Evolutionary conservation across 2,113 vertebrate species (phyloP).

Genomic region (Condylura cristata): DNA sequence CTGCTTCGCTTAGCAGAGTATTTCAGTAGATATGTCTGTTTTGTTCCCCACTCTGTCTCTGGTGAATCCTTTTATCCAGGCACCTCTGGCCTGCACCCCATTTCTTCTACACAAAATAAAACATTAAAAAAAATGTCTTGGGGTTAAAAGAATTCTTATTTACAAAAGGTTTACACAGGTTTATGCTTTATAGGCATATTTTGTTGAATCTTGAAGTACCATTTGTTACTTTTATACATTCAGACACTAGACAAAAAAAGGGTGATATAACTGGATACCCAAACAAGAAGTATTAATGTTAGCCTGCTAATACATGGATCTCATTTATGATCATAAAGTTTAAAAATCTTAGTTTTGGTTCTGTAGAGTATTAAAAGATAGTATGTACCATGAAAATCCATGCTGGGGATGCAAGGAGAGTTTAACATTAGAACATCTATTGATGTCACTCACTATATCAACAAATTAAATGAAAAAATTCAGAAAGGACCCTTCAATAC

Average conservation of each 20-base stretch:
- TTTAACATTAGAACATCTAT: background rate
- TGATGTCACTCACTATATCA: background rate
- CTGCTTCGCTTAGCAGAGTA: too few species aligned
- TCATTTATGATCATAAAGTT: background rate
- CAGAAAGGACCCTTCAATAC: background rate
- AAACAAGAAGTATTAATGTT: background rate
- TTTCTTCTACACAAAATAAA: too few species aligned
- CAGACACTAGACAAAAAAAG: too few species aligned
- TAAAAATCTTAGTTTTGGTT: slow-evolving; percentile 14
- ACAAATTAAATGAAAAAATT: background rate
- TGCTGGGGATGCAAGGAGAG: background rate
- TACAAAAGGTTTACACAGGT: background rate
- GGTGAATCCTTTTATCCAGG: too few species aligned
- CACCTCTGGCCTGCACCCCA: too few species aligned
- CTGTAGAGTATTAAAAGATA: background rate
- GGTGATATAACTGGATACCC: background rate
- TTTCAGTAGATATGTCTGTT: too few species aligned
- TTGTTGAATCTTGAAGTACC: background rate
- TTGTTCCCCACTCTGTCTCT: too few species aligned
- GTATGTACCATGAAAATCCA: background rate
- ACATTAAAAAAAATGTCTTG: too few species aligned
- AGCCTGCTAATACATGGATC: background rate
- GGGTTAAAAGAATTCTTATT: background rate
- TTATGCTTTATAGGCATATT: background rate
- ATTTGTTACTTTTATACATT: background rate